Conservation (phyloP, 2,888 invertebrate genomes). For the Platycheirus rosarum region DNA sequence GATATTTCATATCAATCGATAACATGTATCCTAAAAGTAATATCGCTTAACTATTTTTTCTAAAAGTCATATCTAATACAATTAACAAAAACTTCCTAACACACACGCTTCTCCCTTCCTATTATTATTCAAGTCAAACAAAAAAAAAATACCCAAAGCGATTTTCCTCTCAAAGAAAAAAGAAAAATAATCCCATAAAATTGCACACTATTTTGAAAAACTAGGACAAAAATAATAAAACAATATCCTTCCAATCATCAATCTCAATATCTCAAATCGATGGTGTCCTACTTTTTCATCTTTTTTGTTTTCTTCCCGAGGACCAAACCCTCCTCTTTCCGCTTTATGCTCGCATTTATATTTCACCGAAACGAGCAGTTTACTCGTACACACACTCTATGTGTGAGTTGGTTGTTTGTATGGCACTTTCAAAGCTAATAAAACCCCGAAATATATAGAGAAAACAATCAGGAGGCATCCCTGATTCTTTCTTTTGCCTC, state of each 20-base stretch:
- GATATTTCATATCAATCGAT: too few relatives aligned
- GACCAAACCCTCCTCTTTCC: not conserved
- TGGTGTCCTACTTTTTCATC: conserved; percentile 70
- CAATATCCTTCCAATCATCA: conserved; percentile 61
- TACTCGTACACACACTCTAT: not conserved
- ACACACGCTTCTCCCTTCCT: too few relatives aligned
- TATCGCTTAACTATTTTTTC: too few relatives aligned
- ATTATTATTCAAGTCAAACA: conserved; percentile 58
- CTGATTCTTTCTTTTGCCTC: conserved; percentile 11
- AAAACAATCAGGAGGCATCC: conserved; percentile 49
- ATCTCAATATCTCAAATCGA: conserved; percentile 73
- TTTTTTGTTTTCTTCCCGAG: conserved; percentile 13
- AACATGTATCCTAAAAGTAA: too few relatives aligned
- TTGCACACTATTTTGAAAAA: conserved; percentile 42
- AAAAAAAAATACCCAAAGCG: conserved; percentile 30
- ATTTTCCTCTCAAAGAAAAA: not conserved
- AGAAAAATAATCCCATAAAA: conserved; percentile 37
- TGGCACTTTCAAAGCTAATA: conserved; percentile 69
- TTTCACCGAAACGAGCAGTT: conserved; percentile 16
- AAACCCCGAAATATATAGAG: conserved; percentile 51
- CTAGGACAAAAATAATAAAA: conserved; percentile 22
- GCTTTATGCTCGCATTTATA: conserved; percentile 19
- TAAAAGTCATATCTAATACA: too few relatives aligned
- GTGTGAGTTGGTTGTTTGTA: conserved; percentile 25
- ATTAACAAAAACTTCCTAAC: too few relatives aligned